These are phyloP conservation scores for Promerops cafer DNA, from an alignment of 2,113 vertebrate genomes.

Conservation along the genomic window DNA sequence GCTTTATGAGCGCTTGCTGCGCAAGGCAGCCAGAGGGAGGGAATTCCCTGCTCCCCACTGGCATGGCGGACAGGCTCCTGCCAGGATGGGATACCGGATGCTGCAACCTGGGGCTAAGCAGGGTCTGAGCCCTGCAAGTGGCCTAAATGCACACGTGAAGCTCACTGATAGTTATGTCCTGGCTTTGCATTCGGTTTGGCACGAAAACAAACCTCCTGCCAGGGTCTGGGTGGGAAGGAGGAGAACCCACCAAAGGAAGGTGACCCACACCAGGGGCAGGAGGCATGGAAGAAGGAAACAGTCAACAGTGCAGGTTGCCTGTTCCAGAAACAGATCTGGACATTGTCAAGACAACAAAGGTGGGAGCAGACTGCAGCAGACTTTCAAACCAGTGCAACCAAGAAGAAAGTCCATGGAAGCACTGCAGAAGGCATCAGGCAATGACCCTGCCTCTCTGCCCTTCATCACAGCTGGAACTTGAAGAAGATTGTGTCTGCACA, in stretches of 20 bases:
- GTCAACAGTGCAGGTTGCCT: not conserved
- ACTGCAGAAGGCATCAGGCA: not conserved
- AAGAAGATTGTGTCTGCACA: not conserved
- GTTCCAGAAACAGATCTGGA: not conserved
- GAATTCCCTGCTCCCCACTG: constrained; percentile 48
- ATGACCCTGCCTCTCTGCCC: not conserved
- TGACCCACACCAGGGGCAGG: not conserved
- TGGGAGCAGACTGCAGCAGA: not conserved
- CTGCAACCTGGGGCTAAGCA: not conserved
- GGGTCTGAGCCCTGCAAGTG: not conserved
- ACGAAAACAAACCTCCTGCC: not conserved
- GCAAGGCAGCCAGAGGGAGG: constrained; percentile 8
- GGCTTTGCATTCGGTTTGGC: not conserved
- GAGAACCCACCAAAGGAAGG: not conserved
- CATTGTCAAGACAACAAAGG: not conserved
- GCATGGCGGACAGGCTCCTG: not conserved
- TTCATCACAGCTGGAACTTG: not conserved
- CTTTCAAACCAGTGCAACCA: not conserved
- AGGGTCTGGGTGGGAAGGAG: not conserved
- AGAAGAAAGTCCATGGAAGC: not conserved
- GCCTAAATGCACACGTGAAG: not conserved
- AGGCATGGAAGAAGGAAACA: not conserved
- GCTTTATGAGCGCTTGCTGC: constrained; percentile 74
- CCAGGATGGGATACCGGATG: constrained; percentile 9
- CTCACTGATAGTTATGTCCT: not conserved